Base-by-base conservation (phyloP, 2,888 invertebrate species). In the Anorthoa munda region DNA sequence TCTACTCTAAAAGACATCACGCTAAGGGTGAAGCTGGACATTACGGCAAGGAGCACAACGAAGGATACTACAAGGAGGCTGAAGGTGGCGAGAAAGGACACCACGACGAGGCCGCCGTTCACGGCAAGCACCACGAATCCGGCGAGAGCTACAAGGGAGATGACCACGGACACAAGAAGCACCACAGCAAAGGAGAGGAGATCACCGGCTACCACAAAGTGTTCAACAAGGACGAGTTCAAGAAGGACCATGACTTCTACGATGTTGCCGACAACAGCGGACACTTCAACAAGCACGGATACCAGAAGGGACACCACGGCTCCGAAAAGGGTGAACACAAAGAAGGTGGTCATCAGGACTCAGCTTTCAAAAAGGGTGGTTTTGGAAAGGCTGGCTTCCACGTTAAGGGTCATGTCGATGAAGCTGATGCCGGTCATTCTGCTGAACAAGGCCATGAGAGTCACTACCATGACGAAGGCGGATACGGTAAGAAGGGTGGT, bases 191-290 rank as follows among this genome's bases (percentile, higher is more conserved):
- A 89, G 98, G 98, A 0, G 97, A 97, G 78, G 97, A 97, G 67
- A 97, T 97, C 31, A 97, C 97, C 12, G 98, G 98, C 23, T 98
- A 97, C 94, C 98, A 98, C 92, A 98, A 97, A 87, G 97, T 97
- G 1, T 98, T 97, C 92, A 97, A 97, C 93, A 98, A 98, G 95
- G 97, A 98, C 89, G 98, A 98, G 91, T 98, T 97, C 95, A 98
- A 98, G 92, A 98, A 98, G 89, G 97, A 98, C 88, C 98, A 98
- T 84, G 97, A 97, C 86, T 98, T 98, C 94, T 98, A 98, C 90
- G 98, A 98, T 87, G 97, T 97, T 65, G 97, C 97, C 45, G 97
- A 98, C 89, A 97, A 97, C 67, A 97, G 96, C 65, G 98, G 97
- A 0, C 97, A 97, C 89, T 97, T 97, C 89, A 97, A 97, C 77